A percentile compares a stretch with the other conserved stretches of the same genome.
Evolutionary conservation across 2,113 vertebrate genomes (phyloP).

Genomic region (Paramormyrops kingsleyae): DNA sequence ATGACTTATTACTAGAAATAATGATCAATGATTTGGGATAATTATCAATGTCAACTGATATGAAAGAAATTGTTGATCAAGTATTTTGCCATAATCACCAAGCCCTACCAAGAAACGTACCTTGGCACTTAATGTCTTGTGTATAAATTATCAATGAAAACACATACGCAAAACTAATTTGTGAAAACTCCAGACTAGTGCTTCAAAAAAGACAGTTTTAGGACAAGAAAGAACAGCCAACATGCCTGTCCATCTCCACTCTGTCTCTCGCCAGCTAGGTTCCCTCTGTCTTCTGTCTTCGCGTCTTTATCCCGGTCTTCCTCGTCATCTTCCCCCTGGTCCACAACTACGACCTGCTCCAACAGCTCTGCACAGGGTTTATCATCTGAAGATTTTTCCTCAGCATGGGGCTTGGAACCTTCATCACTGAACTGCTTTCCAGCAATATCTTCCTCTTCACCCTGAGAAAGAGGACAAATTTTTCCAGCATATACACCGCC

Average conservation of each 20-base stretch:
- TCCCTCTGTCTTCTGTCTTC: slow-evolving; percentile 69
- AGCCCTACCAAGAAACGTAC: not conserved
- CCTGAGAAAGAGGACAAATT: not conserved
- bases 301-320: slow-evolving; percentile 49
- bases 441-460: slow-evolving; percentile 5
- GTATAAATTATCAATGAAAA: not conserved
- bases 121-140: not conserved
- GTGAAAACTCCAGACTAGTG: not conserved
- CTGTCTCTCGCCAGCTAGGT: slow-evolving; percentile 83
- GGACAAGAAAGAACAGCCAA: not conserved
- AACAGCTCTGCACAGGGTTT: slow-evolving; percentile 46
- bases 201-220: not conserved
- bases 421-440: slow-evolving; percentile 33
- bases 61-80: not conserved
- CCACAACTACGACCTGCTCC: slow-evolving; percentile 44
- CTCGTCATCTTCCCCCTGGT: slow-evolving; percentile 37
- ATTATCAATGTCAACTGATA: not conserved
- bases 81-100: not conserved
- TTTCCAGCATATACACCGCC: not conserved
- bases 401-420: slow-evolving; percentile 22
- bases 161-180: not conserved
- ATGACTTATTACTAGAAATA: not conserved
- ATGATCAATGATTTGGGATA: not conserved
- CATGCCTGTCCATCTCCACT: slow-evolving; percentile 94
- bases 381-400: slow-evolving; percentile 7